These are phyloP conservation scores for Scaeva pyrastri DNA, from an alignment of 2,888 invertebrate species.

Conservation along the genomic window DNA sequence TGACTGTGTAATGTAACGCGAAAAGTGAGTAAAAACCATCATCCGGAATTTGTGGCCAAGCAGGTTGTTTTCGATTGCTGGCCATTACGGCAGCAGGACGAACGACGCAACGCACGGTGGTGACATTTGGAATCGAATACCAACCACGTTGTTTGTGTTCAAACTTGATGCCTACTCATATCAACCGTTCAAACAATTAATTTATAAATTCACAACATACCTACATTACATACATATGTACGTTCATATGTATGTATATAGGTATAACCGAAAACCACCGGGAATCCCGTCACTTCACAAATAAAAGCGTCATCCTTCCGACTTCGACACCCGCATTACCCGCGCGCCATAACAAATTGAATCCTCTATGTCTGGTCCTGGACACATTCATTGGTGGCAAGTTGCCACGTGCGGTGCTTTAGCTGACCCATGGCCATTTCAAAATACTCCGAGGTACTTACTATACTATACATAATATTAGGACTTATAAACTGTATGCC, in stretches of 20 bases:
- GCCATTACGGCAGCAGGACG: not conserved
- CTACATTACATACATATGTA: no score
- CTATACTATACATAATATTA: no score
- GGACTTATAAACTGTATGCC: constrained; percentile 19
- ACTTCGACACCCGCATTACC: constrained; percentile 1
- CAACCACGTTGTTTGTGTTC: constrained; percentile 47
- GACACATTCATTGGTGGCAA: constrained; percentile 38
- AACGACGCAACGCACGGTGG: no score
- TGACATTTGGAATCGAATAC: constrained; percentile 56
- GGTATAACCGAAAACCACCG: constrained; percentile 57
- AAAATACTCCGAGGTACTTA: not conserved
- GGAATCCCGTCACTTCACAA: constrained; percentile 56
- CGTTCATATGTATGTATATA: no score
- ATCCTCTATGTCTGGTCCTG: constrained; percentile 25
- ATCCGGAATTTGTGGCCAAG: constrained; percentile 73
- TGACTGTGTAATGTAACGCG: constrained; percentile 30
- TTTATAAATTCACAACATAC: constrained; percentile 70
- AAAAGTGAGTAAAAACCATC: constrained; percentile 74
- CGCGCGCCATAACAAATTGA: constrained; percentile 45
- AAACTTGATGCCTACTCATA: constrained; percentile 72
- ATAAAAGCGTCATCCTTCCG: constrained; percentile 44
- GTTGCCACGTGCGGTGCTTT: constrained; percentile 61
- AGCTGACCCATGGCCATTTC: constrained; percentile 43
- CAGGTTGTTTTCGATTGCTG: constrained; percentile 70
- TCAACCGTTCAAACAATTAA: constrained; percentile 73